Percentiles rank a stretch among this genome's conserved stretches.
These are phyloP conservation scores for Macrobrachium rosenbergii DNA, from an alignment of 1,140 invertebrate species.

Conservation along the genomic window DNA sequence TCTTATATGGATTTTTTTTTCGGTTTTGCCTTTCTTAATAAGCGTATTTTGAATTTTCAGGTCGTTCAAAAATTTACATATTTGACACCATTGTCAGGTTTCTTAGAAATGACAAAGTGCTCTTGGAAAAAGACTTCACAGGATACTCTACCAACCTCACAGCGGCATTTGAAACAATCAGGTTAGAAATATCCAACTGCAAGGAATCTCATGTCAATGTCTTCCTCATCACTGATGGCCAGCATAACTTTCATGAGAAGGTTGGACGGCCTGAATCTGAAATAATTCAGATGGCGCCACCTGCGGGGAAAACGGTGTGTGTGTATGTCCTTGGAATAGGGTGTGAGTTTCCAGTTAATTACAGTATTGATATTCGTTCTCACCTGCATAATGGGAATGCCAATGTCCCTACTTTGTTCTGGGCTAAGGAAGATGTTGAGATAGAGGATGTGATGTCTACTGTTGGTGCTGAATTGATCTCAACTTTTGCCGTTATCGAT, in stretches of 20 bases:
- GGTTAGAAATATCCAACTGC: neutral
- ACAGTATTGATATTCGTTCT: slow-evolving; percentile 51
- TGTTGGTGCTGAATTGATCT: too few species aligned
- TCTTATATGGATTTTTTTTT: too few species aligned
- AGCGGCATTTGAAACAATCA: neutral
- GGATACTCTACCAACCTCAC: neutral
- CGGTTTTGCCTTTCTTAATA: neutral
- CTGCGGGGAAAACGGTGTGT: slow-evolving; percentile 31
- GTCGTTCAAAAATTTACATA: slow-evolving; percentile 8
- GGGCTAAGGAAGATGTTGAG: slow-evolving; percentile 3
- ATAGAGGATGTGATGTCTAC: too few species aligned
- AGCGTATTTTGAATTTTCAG: slow-evolving; percentile 9
- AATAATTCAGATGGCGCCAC: neutral
- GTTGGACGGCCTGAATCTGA: neutral
- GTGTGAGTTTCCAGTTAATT: slow-evolving; percentile 36
- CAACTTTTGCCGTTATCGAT: too few species aligned
- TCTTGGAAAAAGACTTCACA: neutral
- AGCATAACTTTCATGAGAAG: neutral
- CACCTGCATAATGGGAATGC: slow-evolving; percentile 45
- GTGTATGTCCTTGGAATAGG: slow-evolving; percentile 45
- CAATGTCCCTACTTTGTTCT: slow-evolving; percentile 45
- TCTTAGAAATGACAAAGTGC: neutral
- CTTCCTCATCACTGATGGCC: slow-evolving; percentile 20
- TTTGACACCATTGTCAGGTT: neutral
- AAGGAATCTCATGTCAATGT: neutral